These are phyloP conservation scores for Ploceus nigricollis DNA, from an alignment of 2,113 vertebrate genomes.

Conservation along the genomic window DNA sequence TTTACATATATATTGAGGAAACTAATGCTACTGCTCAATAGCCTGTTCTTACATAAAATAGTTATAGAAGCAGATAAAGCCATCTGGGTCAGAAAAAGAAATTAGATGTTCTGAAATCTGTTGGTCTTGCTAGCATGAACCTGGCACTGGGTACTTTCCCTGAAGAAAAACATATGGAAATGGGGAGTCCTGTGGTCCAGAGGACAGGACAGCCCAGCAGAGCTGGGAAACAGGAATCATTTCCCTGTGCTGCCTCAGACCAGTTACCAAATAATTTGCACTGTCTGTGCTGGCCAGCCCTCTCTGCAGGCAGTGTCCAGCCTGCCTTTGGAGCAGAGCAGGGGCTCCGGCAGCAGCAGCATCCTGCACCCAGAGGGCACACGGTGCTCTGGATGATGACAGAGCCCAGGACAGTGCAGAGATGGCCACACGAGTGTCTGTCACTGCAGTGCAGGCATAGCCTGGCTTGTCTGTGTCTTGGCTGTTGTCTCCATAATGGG, in stretches of 20 bases:
- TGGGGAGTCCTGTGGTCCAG: background rate
- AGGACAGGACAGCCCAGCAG: background rate
- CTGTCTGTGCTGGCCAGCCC: background rate
- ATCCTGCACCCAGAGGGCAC: background rate
- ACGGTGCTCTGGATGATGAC: accelerated
- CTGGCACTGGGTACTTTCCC: background rate
- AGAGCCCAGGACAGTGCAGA: accelerated
- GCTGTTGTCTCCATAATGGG: background rate
- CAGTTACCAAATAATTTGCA: background rate
- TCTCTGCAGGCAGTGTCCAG: accelerated
- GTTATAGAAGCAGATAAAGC: background rate
- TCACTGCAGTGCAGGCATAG: accelerated
- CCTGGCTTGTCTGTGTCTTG: background rate
- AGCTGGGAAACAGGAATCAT: background rate
- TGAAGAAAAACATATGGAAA: background rate
- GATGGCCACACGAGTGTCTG: accelerated
- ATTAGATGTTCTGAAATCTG: background rate
- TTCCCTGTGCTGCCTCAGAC: background rate
- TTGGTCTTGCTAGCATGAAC: background rate
- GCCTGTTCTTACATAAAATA: background rate
- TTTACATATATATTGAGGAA: background rate
- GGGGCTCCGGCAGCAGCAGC: background rate
- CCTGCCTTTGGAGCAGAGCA: background rate
- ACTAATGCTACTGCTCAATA: background rate
- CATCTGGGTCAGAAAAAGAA: background rate